A percentile compares a stretch with the other conserved stretches of the same genome.
phyloP scores from a whole-genome alignment of 1,140 invertebrate species.

The Oncopodura yosiiana region DNA sequence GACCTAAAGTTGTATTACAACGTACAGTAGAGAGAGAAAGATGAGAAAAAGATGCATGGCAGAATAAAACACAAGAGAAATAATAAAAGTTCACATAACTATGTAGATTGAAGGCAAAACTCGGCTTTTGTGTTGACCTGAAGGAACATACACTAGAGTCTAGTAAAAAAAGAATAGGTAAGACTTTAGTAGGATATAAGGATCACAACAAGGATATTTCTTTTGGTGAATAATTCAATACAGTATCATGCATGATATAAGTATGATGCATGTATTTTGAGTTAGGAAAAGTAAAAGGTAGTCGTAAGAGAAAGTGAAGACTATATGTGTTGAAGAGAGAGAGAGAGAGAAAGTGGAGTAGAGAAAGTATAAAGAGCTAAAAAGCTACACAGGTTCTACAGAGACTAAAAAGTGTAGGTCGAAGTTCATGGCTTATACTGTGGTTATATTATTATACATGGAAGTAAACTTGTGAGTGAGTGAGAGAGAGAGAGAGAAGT shows the following conservation, averaged over 20 bases:
- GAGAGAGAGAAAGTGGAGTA: neutral
- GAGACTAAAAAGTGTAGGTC: neutral
- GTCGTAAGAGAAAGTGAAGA: too few relatives aligned
- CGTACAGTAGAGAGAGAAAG: too few relatives aligned
- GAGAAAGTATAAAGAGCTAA: neutral
- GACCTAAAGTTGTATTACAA: too few relatives aligned
- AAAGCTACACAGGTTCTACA: neutral
- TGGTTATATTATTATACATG: constrained; percentile 13
- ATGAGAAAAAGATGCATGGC: neutral
- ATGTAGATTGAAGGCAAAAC: neutral
- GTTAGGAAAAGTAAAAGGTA: too few relatives aligned
- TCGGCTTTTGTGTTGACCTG: too few relatives aligned
- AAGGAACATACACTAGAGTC: too few relatives aligned
- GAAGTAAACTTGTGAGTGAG: constrained; percentile 1
- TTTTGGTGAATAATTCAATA: constrained; percentile 2
- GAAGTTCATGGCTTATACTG: neutral
- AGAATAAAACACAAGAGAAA: neutral
- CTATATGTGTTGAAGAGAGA: neutral
- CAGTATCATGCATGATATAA: too few relatives aligned
- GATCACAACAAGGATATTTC: neutral
- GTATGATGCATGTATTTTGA: too few relatives aligned
- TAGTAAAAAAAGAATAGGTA: too few relatives aligned
- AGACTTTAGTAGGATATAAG: too few relatives aligned
- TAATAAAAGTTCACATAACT: neutral
- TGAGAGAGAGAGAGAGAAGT: neutral